Evolutionary conservation across 2,888 invertebrate genomes (phyloP), one percentile per base, ranked within the genome.

Genomic region (Cephus pygmeus): DNA sequence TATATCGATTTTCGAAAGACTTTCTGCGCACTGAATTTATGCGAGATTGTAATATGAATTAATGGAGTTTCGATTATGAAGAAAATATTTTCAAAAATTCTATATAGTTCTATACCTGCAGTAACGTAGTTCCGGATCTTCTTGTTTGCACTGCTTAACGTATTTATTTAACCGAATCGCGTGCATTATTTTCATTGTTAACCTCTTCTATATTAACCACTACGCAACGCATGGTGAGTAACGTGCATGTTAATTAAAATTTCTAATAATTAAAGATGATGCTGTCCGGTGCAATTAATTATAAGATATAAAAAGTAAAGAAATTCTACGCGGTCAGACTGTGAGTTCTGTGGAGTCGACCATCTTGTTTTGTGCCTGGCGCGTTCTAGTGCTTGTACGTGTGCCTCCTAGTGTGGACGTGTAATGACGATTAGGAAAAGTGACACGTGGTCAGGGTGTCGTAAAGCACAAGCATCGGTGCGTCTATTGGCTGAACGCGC

Each of bases 341-440:
- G 23, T 23, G 56, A 56, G 56, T 6, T 23, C 56, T 23, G 23
- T 23, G 56, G 23, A 56, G 56, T 56, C 56, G 23, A 9, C 23
- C 56, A 56, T 56, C 23, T 56, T 56, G 23, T 56, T 56, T 56
- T 23, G 23, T 56, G 23, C 2, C 23, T 56, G 23, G 56, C 56
- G 9, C 56, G 56, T 23, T 23, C 56, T 23, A 23, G 0, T 56
- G 23, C 56, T 9, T 23, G 1, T 56, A 56, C 56, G 9, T 56
- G 56, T 9, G 4, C 23, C 56, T 23, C 23, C 23, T 56, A 23
- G 56, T 56, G 9, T 30, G 71, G 1, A 34, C 31, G 33, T 78
- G 79, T 77, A 78, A 68, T 77, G 76, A 76, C 81, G 80, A 81
- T 81, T 80, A 81, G 76, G 77, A 73, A 79, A 31, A 73, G 78